phyloP scores from a whole-genome alignment of 2,797 vertebrate genomes.

The Falco peregrinus region DNA sequence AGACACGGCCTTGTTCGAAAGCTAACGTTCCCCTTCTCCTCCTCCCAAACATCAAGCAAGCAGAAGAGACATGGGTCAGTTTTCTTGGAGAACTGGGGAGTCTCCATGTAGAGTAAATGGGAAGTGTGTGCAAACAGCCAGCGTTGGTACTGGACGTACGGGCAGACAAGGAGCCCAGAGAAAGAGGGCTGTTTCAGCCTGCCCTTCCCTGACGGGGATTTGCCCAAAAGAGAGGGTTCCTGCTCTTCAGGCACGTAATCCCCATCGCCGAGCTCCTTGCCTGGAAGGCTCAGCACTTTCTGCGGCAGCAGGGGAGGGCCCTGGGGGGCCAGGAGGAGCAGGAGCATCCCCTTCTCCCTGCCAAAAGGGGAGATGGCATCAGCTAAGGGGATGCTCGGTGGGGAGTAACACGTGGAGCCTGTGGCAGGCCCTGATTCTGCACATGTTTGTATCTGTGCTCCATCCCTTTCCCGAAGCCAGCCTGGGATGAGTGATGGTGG shows the following conservation, averaged over 20 bases:
- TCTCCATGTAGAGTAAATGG: no score
- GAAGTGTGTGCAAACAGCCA: neutral
- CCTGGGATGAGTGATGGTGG: neutral
- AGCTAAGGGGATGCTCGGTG: fast-evolving
- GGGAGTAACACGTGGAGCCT: fast-evolving
- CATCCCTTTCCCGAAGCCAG: neutral
- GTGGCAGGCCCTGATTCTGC: neutral
- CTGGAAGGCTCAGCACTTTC: neutral
- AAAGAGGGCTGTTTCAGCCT: neutral
- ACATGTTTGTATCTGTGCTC: fast-evolving
- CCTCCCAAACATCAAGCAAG: neutral
- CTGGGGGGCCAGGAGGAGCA: neutral
- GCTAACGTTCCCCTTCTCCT: neutral
- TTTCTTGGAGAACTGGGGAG: neutral
- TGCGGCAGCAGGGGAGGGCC: fast-evolving
- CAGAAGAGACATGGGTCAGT: neutral
- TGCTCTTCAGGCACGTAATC: fast-evolving
- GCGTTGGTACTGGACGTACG: no score
- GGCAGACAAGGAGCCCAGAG: neutral
- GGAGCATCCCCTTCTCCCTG: neutral
- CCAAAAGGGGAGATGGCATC: fast-evolving
- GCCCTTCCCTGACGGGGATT: neutral
- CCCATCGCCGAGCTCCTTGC: fast-evolving
- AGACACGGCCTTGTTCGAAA: no score
- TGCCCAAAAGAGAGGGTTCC: neutral